Percentiles rank a stretch among this genome's conserved stretches.
Evolutionary conservation across 2,888 invertebrate species (phyloP).

Genomic region (Acleris emargana): DNA sequence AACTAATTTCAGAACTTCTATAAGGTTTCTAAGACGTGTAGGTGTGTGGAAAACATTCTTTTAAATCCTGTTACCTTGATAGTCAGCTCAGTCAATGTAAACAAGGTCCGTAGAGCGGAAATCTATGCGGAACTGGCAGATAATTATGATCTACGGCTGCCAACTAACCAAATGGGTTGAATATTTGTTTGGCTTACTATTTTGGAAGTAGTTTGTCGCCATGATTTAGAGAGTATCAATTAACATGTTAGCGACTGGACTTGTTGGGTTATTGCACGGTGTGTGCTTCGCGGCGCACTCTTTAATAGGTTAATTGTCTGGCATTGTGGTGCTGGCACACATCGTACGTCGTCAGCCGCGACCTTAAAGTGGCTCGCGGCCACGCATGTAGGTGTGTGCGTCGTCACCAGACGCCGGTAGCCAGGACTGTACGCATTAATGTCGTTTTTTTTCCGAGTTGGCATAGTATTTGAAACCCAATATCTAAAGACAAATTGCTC

Average conservation of each 20-base stretch:
- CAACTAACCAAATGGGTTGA: background rate
- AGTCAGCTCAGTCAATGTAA: slow-evolving; percentile 18
- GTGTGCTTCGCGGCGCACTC: slow-evolving; percentile 67
- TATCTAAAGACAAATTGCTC: slow-evolving; percentile 23
- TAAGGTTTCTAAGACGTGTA: too few species aligned
- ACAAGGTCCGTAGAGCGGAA: slow-evolving; percentile 32
- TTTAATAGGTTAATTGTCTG: slow-evolving; percentile 82
- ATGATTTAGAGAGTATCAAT: slow-evolving; percentile 49
- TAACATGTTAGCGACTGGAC: slow-evolving; percentile 60
- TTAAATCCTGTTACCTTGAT: slow-evolving; percentile 19
- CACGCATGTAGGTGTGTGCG: slow-evolving; percentile 71
- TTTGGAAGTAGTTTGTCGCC: slow-evolving; percentile 1
- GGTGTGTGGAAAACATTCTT: background rate
- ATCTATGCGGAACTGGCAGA: slow-evolving; percentile 25
- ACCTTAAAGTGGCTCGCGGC: slow-evolving; percentile 79
- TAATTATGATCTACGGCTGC: background rate
- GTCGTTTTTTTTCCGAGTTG: slow-evolving; percentile 17
- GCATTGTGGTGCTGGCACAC: slow-evolving; percentile 81
- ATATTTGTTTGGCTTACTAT: background rate
- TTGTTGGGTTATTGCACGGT: slow-evolving; percentile 70
- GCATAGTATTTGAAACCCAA: slow-evolving; percentile 26
- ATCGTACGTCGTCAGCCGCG: slow-evolving; percentile 75
- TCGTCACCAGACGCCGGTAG: slow-evolving; percentile 61
- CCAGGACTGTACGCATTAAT: slow-evolving; percentile 21
- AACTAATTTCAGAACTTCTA: background rate